Evolutionary conservation across 2,797 vertebrate species (phyloP), one percentile per base, ranked within the genome.

Genomic region (Ammospiza maritima): DNA sequence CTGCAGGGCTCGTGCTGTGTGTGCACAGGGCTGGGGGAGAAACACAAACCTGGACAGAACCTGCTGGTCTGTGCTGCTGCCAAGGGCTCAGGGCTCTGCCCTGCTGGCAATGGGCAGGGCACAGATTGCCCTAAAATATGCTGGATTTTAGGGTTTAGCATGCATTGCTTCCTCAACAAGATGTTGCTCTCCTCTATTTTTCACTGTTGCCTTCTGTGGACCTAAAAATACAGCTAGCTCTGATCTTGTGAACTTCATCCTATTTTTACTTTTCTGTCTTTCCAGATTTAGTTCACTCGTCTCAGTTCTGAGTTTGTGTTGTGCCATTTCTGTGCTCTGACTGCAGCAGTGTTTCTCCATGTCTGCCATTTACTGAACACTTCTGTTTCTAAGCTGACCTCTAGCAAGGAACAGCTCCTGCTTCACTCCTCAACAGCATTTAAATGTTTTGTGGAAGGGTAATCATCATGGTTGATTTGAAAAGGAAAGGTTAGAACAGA

Each of bases 381-480:
- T 89, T 90, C 25, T 65, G 69, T 76, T 95, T 88, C 61, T 50
- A 79, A 85, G 66, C 67, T 58, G 38, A 83, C 32, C 32, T 57
- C 53, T 32, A n/a, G 45, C 47, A 73, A 81, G 34, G 34, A 78
- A 38, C 58, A 72, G 36, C 47, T 84, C 54, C 29, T 61, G 10
- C 36, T 87, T 83, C 45, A 27, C 14, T 76, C 19, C 51, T 71
- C 66, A 48, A 26, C 3, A 38, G 27, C 84, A 44, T 81, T 78
- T 91, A 47, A 69, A 58, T 0, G 1, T 58, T 93, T 73, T 50
- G 53, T 38, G n/a, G 42, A 76, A 76, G 36, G 56, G 9, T 38
- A 34, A 38, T 61, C 6, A 5, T 58, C 79, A 32, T 4, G 12
- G 67, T 85, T 90, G 56, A 32, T 38, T 87, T 51, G 38, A 66